Evolutionary conservation across 2,888 invertebrate species (phyloP).

Genomic region (Blastobasis lacticolella): DNA sequence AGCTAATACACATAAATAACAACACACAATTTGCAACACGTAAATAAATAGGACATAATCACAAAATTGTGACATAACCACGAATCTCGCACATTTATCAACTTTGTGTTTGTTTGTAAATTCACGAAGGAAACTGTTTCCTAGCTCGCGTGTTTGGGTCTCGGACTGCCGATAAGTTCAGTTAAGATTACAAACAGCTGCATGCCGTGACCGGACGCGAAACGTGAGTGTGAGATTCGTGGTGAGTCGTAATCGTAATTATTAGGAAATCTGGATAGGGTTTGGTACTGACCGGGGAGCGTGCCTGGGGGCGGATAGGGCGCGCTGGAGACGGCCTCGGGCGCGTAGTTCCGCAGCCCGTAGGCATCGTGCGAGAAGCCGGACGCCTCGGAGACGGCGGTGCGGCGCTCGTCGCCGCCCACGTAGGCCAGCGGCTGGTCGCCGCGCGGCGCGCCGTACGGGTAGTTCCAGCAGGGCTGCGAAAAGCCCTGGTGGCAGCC

Average conservation of each 20-base stretch:
- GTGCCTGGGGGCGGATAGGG: slow-evolving; percentile 88
- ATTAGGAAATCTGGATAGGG: slow-evolving; percentile 9
- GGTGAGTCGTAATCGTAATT: slow-evolving; percentile 19
- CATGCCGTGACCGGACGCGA: slow-evolving; percentile 38
- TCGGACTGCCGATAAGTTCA: slow-evolving; percentile 50
- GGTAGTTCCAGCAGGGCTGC: slow-evolving; percentile 84
- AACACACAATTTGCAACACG: slow-evolving; percentile 13
- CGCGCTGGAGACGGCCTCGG: slow-evolving; percentile 82
- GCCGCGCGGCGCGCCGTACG: slow-evolving; percentile 76
- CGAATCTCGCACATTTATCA: slow-evolving; percentile 15
- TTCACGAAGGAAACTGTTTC: slow-evolving; percentile 44
- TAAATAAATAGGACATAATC: slow-evolving; percentile 10
- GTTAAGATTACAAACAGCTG: slow-evolving; percentile 57
- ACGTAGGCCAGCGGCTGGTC: slow-evolving; percentile 82
- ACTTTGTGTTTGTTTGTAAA: slow-evolving; percentile 55
- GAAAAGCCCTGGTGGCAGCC: slow-evolving; percentile 82
- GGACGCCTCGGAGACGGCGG: slow-evolving; percentile 76
- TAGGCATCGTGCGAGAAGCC: slow-evolving; percentile 84
- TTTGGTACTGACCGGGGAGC: slow-evolving; percentile 64
- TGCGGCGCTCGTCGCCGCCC: slow-evolving; percentile 80
- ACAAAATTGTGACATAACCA: slow-evolving; percentile 10
- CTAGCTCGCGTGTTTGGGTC: slow-evolving; percentile 38
- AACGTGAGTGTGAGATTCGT: slow-evolving; percentile 45
- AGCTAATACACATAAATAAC: slow-evolving; percentile 29
- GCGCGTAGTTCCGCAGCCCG: slow-evolving; percentile 82